Base-by-base conservation (phyloP, 2,113 vertebrate species). In the Albula goreensis region DNA sequence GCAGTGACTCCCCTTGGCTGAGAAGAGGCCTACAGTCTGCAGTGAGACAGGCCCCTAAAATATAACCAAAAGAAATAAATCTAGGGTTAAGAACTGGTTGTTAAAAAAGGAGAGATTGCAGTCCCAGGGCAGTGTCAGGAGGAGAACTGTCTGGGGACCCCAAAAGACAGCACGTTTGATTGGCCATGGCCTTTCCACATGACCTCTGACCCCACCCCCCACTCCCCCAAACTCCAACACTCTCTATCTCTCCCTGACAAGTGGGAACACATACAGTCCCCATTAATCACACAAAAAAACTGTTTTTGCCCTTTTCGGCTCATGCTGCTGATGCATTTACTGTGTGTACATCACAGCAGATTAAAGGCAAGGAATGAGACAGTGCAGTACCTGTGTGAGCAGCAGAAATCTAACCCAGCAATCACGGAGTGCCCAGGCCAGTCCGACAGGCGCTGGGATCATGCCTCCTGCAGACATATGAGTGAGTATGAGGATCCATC, bases 401-500 rank as follows among this genome's bases (percentile, higher is more conserved):
- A 25, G 0, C 70, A 31, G 8, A 74, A 74, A 31, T 74, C n/a
- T 25, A 74, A 9, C 22, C 22, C 4, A 6, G 19, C 3, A 70
- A 70, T 17, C 63, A 41, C 31, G 31, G 31, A 41, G 31, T 41
- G 31, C 31, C 31, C 31, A 41, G 31, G 31, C 31, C 31, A 41
- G 31, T 41, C 31, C 31, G 31, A 41, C 31, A 41, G 31, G 31
- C 31, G 31, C 31, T 41, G 31, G 0, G 86, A 88, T 89, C 89
- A 50, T 85, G 88, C 60, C 6, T 15, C 90, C 90, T 80, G 88
- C 91, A 92, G 89, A 90, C 88, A 89, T 90, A 92, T 89, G 85
- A 1, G 85, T 85, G 88, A 51, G 88, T 85, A 80, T 9, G 57
- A 50, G 86, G 86, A 74, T 22, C n/a, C 70, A 74, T 74, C 70